Percentiles rank a stretch among this genome's conserved stretches.
These are phyloP conservation scores for Diorhabda sublineata DNA, from an alignment of 1,140 invertebrate species.

Conservation along the genomic window DNA sequence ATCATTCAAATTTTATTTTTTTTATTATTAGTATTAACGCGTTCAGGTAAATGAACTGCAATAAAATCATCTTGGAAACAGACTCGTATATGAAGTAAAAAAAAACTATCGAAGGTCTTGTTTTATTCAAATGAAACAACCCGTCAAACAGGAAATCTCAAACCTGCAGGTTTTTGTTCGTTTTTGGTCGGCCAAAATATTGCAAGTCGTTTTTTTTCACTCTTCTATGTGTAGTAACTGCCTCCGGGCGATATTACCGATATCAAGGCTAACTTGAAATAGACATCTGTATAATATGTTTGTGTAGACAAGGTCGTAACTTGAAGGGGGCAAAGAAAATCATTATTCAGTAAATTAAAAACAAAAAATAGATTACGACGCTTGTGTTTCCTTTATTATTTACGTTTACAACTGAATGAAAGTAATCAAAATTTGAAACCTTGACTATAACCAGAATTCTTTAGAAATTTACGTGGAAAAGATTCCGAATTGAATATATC, in stretches of 20 bases:
- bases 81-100: background rate
- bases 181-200: constrained; percentile 22
- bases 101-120: background rate
- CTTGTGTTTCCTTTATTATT: too few relatives aligned
- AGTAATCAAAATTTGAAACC: too few relatives aligned
- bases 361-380: too few relatives aligned
- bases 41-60: background rate
- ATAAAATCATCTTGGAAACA: background rate
- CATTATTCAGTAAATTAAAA: too few relatives aligned
- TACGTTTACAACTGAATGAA: too few relatives aligned
- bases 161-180: constrained; percentile 18
- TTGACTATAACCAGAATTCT: too few relatives aligned
- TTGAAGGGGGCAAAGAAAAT: background rate
- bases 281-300: constrained; percentile 5
- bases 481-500: too few relatives aligned
- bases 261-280: constrained; percentile 15
- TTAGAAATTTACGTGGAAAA: too few relatives aligned
- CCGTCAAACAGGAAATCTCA: constrained; percentile 25
- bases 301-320: constrained; percentile 2
- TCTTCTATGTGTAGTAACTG: constrained; percentile 11
- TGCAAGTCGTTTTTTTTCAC: constrained; percentile 19
- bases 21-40: too few relatives aligned
- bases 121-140: constrained; percentile 8
- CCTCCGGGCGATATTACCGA: constrained; percentile 6
- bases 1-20: too few relatives aligned